Conservation (phyloP, 2,888 invertebrate genomes). For the Melangyna quadrimaculata region DNA sequence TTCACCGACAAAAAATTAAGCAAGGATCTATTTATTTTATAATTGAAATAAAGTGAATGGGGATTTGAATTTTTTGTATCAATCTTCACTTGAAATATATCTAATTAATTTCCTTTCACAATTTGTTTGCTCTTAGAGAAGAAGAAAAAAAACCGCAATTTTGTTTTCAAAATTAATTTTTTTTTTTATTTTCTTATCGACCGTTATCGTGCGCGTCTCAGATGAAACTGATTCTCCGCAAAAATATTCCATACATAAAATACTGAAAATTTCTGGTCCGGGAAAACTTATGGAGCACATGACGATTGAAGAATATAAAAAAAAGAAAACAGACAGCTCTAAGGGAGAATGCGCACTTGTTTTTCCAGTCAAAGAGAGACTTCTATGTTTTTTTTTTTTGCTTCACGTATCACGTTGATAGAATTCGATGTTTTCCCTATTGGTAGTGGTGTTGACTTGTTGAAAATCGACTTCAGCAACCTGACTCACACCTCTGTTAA, state of each 20-base stretch:
- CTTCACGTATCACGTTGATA: neutral
- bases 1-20: slow-evolving; percentile 6
- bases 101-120: neutral
- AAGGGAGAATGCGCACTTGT: slow-evolving; percentile 10
- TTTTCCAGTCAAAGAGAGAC: slow-evolving; percentile 54
- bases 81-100: neutral
- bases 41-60: no score
- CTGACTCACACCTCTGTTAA: neutral
- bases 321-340: neutral
- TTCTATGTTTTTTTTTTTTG: slow-evolving; percentile 46
- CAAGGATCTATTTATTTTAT: no score
- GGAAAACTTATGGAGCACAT: slow-evolving; percentile 21
- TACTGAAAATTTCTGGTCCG: slow-evolving; percentile 58
- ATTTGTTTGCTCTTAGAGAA: neutral
- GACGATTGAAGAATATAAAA: neutral
- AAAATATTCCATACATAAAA: slow-evolving; percentile 76
- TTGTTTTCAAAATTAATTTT: neutral
- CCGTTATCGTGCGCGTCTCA: slow-evolving; percentile 80
- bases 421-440: slow-evolving; percentile 27
- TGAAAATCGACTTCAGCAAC: slow-evolving; percentile 62
- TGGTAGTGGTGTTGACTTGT: slow-evolving; percentile 53
- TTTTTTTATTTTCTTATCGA: slow-evolving; percentile 74
- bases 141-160: slow-evolving; percentile 36
- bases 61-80: neutral
- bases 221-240: slow-evolving; percentile 79